Percentiles rank a stretch among this genome's conserved stretches.
Evolutionary conservation across 2,113 vertebrate species (phyloP).

Genomic region (Gadus macrocephalus): DNA sequence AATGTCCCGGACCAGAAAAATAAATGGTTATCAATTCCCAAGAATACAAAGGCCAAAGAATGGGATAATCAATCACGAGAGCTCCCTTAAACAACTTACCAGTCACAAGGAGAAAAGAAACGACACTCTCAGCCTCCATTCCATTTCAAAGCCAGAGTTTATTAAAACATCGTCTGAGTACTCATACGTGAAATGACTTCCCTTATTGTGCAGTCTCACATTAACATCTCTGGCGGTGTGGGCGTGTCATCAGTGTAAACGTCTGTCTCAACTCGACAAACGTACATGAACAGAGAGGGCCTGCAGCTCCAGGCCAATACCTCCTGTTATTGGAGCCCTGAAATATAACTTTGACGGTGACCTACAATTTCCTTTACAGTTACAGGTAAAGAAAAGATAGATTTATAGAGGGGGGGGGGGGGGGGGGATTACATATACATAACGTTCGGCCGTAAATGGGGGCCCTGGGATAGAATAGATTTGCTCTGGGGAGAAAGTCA

Average conservation of each 20-base stretch:
- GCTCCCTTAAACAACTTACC: background rate
- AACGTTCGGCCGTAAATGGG: too few species aligned
- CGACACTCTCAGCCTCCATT: background rate
- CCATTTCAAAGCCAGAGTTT: background rate
- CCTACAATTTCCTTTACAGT: conserved; percentile 23
- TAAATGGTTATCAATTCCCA: background rate
- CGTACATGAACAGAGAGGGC: conserved; percentile 21
- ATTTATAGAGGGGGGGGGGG: too few species aligned
- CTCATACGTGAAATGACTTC: conserved; percentile 31
- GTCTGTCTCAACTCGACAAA: conserved; percentile 23
- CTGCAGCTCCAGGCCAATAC: background rate
- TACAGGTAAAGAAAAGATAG: background rate
- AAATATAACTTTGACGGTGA: conserved; percentile 33
- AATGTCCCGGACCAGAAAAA: too few species aligned
- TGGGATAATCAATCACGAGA: background rate
- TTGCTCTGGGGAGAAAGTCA: too few species aligned
- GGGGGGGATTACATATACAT: too few species aligned
- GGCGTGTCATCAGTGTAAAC: conserved; percentile 41
- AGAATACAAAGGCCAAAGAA: background rate
- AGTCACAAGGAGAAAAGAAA: too few species aligned
- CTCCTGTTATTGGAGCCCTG: conserved; percentile 39
- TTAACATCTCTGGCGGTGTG: conserved; percentile 15
- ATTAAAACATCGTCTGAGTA: conserved; percentile 21
- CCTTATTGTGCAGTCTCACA: conserved; percentile 18
- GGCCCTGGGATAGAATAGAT: too few species aligned